phyloP scores from a whole-genome alignment of 2,888 invertebrate species.

The Macrosoma leucophasiata region DNA sequence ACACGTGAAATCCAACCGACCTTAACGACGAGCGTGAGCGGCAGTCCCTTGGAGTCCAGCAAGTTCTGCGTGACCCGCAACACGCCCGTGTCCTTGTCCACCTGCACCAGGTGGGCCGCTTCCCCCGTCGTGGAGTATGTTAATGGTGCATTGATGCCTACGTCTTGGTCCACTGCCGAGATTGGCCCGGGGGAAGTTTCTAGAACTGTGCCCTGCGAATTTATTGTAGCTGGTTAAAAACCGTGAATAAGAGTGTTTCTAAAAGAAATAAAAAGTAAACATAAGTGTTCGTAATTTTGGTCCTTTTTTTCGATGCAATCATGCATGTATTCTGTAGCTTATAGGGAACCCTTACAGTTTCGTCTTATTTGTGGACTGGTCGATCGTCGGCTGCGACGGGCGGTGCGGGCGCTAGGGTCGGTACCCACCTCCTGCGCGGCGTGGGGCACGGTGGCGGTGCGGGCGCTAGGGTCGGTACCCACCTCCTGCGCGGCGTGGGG shows the following conservation, averaged over 20 bases:
- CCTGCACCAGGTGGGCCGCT: slow-evolving; percentile 73
- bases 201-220: slow-evolving; percentile 80
- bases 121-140: slow-evolving; percentile 82
- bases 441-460: too few relatives aligned
- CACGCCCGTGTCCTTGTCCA: slow-evolving; percentile 80
- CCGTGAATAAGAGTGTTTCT: neutral
- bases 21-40: slow-evolving; percentile 87
- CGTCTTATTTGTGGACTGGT: too few relatives aligned
- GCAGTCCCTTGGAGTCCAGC: slow-evolving; percentile 76
- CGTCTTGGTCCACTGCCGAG: slow-evolving; percentile 87
- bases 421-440: too few relatives aligned
- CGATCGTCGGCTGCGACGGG: too few relatives aligned
- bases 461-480: too few relatives aligned
- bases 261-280: too few relatives aligned
- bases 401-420: too few relatives aligned
- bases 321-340: too few relatives aligned
- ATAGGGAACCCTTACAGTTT: too few relatives aligned
- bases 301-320: too few relatives aligned
- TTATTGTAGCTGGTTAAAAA: slow-evolving; percentile 9
- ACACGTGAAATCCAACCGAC: slow-evolving; percentile 63
- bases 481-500: too few relatives aligned
- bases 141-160: slow-evolving; percentile 84
- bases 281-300: too few relatives aligned
- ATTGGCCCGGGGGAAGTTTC: slow-evolving; percentile 83
- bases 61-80: slow-evolving; percentile 75